These are phyloP conservation scores for Epinotia nisella DNA, from an alignment of 2,888 invertebrate species.

Conservation along the genomic window DNA sequence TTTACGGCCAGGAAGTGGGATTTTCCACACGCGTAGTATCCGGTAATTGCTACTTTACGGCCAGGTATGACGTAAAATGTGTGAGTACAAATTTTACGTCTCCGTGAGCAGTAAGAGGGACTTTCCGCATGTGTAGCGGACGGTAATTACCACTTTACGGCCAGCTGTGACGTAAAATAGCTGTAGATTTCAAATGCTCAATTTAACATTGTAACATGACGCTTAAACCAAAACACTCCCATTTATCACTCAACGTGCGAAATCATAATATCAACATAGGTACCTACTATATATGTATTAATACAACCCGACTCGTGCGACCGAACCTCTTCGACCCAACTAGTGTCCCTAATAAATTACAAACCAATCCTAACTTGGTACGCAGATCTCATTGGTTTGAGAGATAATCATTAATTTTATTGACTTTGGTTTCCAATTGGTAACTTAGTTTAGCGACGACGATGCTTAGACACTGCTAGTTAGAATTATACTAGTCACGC, in stretches of 20 bases:
- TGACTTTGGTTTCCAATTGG: constrained; percentile 58
- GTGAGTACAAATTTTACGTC: too few species aligned
- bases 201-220: neutral
- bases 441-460: constrained; percentile 37
- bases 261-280: constrained; percentile 54
- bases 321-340: constrained; percentile 56
- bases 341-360: constrained; percentile 70
- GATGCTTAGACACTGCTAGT: constrained; percentile 8
- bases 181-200: neutral
- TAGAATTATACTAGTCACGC: neutral
- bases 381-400: constrained; percentile 60
- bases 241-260: constrained; percentile 39
- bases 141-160: too few species aligned
- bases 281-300: constrained; percentile 65
- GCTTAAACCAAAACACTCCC: constrained; percentile 2
- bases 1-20: too few species aligned
- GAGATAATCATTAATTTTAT: constrained; percentile 69
- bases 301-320: constrained; percentile 50
- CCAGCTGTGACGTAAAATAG: neutral
- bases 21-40: too few species aligned
- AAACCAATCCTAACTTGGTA: constrained; percentile 72
- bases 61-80: too few species aligned
- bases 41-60: too few species aligned
- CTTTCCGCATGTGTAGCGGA: too few species aligned
- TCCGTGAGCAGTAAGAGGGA: too few species aligned